phyloP scores from a whole-genome alignment of 2,797 vertebrate genomes.

The Enteromius radiatus region DNA sequence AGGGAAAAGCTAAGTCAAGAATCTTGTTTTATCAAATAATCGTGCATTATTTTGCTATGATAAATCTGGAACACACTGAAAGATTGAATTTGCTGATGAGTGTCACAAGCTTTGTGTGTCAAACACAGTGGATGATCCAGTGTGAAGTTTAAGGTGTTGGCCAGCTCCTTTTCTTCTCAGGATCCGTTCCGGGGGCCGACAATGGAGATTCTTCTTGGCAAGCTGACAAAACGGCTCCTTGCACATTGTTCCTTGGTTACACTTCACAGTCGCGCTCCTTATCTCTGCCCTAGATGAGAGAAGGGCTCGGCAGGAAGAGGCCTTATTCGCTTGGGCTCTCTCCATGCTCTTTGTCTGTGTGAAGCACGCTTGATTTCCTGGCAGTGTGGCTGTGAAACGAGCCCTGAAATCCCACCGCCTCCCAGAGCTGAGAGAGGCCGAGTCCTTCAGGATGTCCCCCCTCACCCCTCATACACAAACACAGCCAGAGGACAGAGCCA shows the following conservation, averaged over 20 bases:
- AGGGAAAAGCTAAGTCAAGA: not conserved
- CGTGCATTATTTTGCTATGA: not conserved
- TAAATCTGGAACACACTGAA: not conserved
- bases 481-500: conserved; percentile 59
- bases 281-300: conserved; percentile 61
- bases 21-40: not conserved
- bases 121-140: conserved; percentile 58
- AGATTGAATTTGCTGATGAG: conserved; percentile 7
- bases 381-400: conserved; percentile 67
- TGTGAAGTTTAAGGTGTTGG: conserved; percentile 53
- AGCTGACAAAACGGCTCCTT: conserved; percentile 66
- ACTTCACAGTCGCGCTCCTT: conserved; percentile 70
- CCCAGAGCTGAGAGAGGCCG: conserved; percentile 47
- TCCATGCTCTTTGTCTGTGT: conserved; percentile 62
- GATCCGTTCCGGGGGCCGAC: conserved; percentile 65
- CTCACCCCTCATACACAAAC: conserved; percentile 41
- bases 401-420: conserved; percentile 67
- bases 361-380: conserved; percentile 63
- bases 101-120: conserved; percentile 48
- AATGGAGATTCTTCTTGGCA: conserved; percentile 63
- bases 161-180: conserved; percentile 60
- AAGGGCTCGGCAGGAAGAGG: conserved; percentile 60
- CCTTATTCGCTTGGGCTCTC: conserved; percentile 57
- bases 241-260: conserved; percentile 70
- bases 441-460: conserved; percentile 51